Percentiles rank a stretch among this genome's conserved stretches.
phyloP scores from a whole-genome alignment of 2,888 invertebrate genomes.

The Pantelozetes paolii region DNA sequence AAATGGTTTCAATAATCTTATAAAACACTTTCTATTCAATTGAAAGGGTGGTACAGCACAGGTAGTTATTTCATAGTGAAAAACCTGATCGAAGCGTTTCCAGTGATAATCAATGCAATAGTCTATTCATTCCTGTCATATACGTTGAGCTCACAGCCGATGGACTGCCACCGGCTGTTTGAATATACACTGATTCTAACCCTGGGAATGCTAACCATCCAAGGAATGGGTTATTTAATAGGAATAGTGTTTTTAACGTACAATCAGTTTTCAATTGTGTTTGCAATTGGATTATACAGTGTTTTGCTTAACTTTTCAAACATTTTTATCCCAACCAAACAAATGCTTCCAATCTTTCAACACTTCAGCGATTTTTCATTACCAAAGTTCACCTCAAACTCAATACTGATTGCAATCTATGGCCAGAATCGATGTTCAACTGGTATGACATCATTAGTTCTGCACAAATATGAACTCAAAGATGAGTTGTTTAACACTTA shows the following conservation, averaged over 20 bases:
- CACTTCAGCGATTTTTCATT: not conserved
- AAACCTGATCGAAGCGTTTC: not conserved
- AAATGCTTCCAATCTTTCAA: not conserved
- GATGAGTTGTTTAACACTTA: not conserved
- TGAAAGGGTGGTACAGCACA: slow-evolving; percentile 28
- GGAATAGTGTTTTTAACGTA: not conserved
- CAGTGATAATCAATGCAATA: not conserved
- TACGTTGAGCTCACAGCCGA: not conserved
- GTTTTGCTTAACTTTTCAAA: not conserved
- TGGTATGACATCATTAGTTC: not conserved
- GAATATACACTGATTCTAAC: not conserved
- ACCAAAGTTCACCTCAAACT: not conserved
- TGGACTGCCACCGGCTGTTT: not conserved
- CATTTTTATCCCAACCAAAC: not conserved
- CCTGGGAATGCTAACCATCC: not conserved
- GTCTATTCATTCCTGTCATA: not conserved
- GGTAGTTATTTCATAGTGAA: not conserved
- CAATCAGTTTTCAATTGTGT: not conserved
- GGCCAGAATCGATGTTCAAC: not conserved
- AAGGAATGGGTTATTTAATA: not conserved
- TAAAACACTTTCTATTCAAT: not conserved
- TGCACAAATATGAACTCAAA: not conserved
- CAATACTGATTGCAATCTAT: not conserved
- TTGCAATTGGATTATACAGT: not conserved
- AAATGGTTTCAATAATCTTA: not conserved